These are phyloP conservation scores for Zygaena filipendulae DNA, from an alignment of 2,888 invertebrate genomes.

Conservation along the genomic window DNA sequence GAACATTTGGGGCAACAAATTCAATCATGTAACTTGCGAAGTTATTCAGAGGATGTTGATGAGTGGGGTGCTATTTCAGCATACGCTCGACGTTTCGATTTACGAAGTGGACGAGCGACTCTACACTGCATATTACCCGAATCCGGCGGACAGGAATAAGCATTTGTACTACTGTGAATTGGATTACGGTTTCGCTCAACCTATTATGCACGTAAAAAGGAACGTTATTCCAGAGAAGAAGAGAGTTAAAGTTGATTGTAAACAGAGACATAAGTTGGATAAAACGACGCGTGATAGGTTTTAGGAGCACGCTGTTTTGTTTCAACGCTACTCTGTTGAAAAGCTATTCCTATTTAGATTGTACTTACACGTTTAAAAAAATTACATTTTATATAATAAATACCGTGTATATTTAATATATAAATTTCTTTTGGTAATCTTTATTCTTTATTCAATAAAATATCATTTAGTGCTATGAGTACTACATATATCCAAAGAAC, in stretches of 20 bases:
- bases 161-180: constrained; percentile 65
- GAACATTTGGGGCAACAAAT: constrained; percentile 51
- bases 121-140: constrained; percentile 45
- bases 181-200: constrained; percentile 47
- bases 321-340: neutral
- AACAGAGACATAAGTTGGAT: constrained; percentile 38
- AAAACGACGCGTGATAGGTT: constrained; percentile 33
- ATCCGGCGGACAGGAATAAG: constrained; percentile 56
- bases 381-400: too few relatives aligned
- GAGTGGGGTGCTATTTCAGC: constrained; percentile 40
- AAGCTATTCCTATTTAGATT: neutral
- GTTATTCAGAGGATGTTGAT: constrained; percentile 45
- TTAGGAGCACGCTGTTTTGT: constrained; percentile 23
- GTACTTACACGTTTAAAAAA: neutral
- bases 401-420: too few relatives aligned
- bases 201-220: constrained; percentile 44
- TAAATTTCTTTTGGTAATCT: too few relatives aligned
- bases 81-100: constrained; percentile 42
- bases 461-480: too few relatives aligned
- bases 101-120: constrained; percentile 40
- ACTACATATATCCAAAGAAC: too few relatives aligned
- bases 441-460: too few relatives aligned
- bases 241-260: constrained; percentile 37
- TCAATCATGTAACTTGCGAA: constrained; percentile 43
- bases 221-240: constrained; percentile 30